Conservation (phyloP, 1,140 invertebrate species). For the Periplaneta americana region DNA sequence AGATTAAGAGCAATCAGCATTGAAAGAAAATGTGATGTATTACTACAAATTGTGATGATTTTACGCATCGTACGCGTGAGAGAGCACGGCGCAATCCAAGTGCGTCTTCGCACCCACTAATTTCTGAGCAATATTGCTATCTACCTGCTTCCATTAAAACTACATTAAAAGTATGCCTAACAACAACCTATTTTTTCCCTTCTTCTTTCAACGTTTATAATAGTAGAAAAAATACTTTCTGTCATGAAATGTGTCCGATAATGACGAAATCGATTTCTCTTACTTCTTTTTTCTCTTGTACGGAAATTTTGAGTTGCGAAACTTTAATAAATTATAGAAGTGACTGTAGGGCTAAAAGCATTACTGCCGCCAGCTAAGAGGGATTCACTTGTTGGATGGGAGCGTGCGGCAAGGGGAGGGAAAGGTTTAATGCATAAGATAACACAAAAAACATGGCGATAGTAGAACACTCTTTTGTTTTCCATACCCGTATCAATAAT, state of each 20-base stretch:
- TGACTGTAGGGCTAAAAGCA: background rate
- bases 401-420: background rate
- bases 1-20: background rate
- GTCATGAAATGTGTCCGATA: background rate
- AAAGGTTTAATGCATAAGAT: background rate
- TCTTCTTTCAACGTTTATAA: background rate
- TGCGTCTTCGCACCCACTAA: background rate
- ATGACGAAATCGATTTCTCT: background rate
- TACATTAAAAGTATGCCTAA: background rate
- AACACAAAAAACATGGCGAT: too few species aligned
- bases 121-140: background rate
- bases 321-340: background rate
- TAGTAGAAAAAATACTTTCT: background rate
- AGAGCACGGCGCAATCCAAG: background rate
- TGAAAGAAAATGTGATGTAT: background rate
- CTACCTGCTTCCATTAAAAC: background rate
- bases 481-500: background rate
- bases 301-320: background rate
- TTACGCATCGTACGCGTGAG: background rate
- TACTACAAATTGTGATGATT: background rate
- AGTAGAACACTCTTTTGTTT: background rate
- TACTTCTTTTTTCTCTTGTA: background rate
- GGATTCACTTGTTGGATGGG: too few species aligned
- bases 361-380: background rate
- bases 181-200: background rate